Percentiles rank a stretch among this genome's conserved stretches.
phyloP scores from a whole-genome alignment of 2,113 vertebrate species.

The Cephalopterus ornatus region DNA sequence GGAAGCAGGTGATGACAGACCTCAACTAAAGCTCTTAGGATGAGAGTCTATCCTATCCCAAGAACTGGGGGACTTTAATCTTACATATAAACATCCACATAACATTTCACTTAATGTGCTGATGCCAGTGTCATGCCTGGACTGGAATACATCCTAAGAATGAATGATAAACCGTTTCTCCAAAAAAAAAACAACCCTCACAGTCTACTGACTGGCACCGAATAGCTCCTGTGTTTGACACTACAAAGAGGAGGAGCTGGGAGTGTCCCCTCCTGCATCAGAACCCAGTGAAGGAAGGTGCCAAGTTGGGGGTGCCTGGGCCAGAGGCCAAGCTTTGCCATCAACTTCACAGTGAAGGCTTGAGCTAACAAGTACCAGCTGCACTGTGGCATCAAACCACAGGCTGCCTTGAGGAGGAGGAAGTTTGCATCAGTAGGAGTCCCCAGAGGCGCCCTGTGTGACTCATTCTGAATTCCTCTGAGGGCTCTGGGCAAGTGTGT shows the following conservation, averaged over 20 bases:
- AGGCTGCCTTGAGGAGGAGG: constrained; percentile 52
- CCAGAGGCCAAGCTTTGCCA: neutral
- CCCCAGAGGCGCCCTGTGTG: constrained; percentile 8
- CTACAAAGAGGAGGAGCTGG: neutral
- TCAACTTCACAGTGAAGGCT: neutral
- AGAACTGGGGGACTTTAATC: constrained; percentile 28
- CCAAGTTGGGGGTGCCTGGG: neutral
- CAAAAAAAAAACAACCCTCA: neutral
- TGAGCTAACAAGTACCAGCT: neutral
- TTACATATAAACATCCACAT: neutral
- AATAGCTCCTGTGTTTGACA: neutral
- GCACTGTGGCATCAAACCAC: constrained; percentile 50
- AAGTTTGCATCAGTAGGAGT: constrained; percentile 67
- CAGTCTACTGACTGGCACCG: neutral
- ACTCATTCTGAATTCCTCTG: constrained; percentile 64
- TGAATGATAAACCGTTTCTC: neutral
- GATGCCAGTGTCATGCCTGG: constrained; percentile 37
- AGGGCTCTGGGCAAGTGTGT: constrained; percentile 39
- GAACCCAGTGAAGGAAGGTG: neutral
- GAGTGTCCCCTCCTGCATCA: neutral
- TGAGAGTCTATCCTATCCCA: constrained; percentile 32
- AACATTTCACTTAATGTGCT: neutral
- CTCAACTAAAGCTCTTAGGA: constrained; percentile 23
- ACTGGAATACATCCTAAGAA: neutral
- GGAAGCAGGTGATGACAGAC: constrained; percentile 49